A percentile compares a stretch with the other conserved stretches of the same genome.
These are phyloP conservation scores for Etheostoma nigrum DNA, from an alignment of 2,797 vertebrate genomes.

Conservation along the genomic window DNA sequence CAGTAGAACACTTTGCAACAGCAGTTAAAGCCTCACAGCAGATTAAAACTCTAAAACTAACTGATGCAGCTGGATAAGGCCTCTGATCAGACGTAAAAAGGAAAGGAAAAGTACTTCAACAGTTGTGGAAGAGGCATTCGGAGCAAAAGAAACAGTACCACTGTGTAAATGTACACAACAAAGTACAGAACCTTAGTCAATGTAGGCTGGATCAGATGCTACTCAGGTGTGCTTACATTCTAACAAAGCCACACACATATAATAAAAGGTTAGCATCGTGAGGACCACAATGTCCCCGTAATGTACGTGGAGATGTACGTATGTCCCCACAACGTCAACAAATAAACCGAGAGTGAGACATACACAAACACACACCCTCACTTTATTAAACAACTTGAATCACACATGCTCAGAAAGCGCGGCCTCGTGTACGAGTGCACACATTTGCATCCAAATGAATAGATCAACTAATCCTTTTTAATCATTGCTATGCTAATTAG, in stretches of 20 bases:
- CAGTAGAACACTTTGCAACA: neutral
- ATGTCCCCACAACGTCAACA: neutral
- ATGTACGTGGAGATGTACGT: neutral
- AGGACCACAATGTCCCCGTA: neutral
- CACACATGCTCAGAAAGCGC: neutral
- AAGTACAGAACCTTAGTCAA: too few relatives aligned
- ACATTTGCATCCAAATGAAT: slow-evolving; percentile 53
- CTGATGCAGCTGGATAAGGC: neutral
- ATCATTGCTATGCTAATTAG: slow-evolving; percentile 72
- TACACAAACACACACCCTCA: neutral
- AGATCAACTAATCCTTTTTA: slow-evolving; percentile 54
- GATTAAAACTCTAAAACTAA: neutral
- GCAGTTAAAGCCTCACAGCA: neutral
- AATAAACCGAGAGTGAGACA: too few relatives aligned
- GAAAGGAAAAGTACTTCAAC: neutral
- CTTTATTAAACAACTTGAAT: slow-evolving; percentile 6
- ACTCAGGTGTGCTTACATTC: neutral
- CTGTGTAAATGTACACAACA: neutral
- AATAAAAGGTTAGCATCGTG: neutral
- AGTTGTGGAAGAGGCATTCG: neutral
- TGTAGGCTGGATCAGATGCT: too few relatives aligned
- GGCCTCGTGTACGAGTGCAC: neutral
- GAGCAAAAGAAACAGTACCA: neutral
- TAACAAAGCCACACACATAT: neutral
- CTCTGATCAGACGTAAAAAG: neutral